Percentiles rank a stretch among this genome's conserved stretches.
phyloP scores from a whole-genome alignment of 2,113 vertebrate species.

The Nansenia antarctica region DNA sequence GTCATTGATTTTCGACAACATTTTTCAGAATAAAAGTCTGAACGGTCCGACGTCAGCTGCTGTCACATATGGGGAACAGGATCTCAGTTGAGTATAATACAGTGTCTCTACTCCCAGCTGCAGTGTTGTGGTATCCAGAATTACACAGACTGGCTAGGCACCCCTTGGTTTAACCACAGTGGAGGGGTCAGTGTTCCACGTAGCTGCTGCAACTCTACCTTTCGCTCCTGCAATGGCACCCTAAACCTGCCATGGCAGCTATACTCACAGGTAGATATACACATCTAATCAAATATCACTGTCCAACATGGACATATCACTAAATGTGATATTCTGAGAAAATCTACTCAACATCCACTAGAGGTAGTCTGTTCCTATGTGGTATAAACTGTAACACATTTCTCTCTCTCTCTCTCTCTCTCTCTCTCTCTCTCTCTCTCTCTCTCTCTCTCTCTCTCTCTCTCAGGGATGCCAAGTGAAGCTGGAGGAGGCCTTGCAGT shows the following conservation, averaged over 20 bases:
- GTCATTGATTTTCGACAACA: too few species aligned
- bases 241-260: constrained; percentile 43
- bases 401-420: too few species aligned
- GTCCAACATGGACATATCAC: not conserved
- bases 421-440: not conserved
- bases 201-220: constrained; percentile 65
- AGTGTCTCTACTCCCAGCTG: constrained; percentile 33
- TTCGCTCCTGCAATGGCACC: constrained; percentile 51
- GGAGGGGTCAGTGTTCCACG: constrained; percentile 44
- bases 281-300: not conserved
- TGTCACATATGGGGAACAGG: too few species aligned
- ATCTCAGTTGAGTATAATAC: too few species aligned
- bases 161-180: constrained; percentile 58
- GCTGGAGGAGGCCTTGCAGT: constrained; percentile 37
- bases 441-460: not conserved
- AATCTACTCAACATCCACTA: too few species aligned
- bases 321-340: too few species aligned
- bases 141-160: constrained; percentile 65
- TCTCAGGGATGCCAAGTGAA: constrained; percentile 61
- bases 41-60: too few species aligned
- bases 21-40: too few species aligned
- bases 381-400: too few species aligned
- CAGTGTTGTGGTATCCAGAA: constrained; percentile 62
- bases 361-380: not conserved
- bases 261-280: constrained; percentile 47